Conservation (phyloP, 2,797 vertebrate species). For the Syndactyla subalaris region DNA sequence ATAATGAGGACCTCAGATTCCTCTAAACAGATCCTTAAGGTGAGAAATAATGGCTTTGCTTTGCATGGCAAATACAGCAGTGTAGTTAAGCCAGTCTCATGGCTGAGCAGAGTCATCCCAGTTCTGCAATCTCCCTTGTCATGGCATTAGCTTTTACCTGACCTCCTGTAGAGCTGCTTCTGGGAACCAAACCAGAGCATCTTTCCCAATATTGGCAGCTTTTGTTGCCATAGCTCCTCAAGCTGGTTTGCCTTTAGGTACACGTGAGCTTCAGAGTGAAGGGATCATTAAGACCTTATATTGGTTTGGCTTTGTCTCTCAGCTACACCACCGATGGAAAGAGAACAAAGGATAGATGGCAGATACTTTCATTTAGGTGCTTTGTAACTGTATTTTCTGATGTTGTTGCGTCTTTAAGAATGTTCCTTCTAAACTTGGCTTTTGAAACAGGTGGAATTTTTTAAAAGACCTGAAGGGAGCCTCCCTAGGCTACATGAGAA, state of each 20-base stretch:
- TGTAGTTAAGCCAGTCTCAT: neutral
- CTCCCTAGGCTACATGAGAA: neutral
- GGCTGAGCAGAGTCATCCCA: neutral
- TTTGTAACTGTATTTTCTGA: neutral
- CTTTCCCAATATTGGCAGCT: fast-evolving
- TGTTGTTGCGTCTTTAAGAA: neutral
- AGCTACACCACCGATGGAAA: fast-evolving
- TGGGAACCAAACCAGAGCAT: neutral
- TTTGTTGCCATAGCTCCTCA: fast-evolving
- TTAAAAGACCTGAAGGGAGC: neutral
- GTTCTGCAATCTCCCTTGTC: neutral
- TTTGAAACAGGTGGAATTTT: neutral
- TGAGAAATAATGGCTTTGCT: neutral
- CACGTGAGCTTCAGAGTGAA: fast-evolving
- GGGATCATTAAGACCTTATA: neutral
- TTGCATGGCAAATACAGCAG: neutral
- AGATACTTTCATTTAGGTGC: neutral
- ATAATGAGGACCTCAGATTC: neutral
- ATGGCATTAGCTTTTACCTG: neutral
- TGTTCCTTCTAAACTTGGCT: neutral
- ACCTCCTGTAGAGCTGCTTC: neutral
- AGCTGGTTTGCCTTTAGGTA: neutral
- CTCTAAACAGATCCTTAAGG: neutral
- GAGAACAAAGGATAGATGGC: neutral
- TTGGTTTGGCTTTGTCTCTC: neutral